Base-by-base conservation (phyloP, 1,140 invertebrate species). In the Drosophila sproati region DNA sequence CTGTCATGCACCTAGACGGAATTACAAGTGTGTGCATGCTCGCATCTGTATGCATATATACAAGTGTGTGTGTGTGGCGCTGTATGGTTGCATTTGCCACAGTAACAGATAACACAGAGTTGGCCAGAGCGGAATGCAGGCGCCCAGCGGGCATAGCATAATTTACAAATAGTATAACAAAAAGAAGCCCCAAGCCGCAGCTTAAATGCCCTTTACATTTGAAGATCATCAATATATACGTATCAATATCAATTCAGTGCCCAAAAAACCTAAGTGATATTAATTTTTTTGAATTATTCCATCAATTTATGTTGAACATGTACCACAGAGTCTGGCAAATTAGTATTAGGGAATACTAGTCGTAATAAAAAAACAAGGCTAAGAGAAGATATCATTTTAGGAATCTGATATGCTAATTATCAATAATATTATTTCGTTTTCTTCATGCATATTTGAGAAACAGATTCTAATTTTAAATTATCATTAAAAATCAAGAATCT, bases 1-100 rank as follows among this genome's bases (percentile, higher is more conserved):
- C 85, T 77, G 77, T 69, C 75, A 81, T 81, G 86, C 85, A 90
- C 71, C 82, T 88, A 88, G 83, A 80, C 85, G 80, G 83, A 78
- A 88, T 88, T 89, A 88, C 85, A 88, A 87, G 83, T 89, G 77
- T 79, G 73, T 66, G 80, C 70, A 69, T 82, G 76, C 77, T 63
- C 56, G 62, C 69, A 69, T 73, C 61, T 59, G 35, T 37, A 48
- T 61, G 59, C 20, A 20, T 0, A 20, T 20, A 20, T 20, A 20
- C 20, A 20, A n/a, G n/a, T 72, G 62, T 67, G 12, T 43, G 54
- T 60, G 32, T 56, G 56, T 48, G 50, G 7, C 29, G 31, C 20
- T 60, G 35, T 68, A 47, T 52, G 51, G 69, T 54, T 66, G 60
- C 54, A 71, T 72, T 70, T 61, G 67, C 61, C 64, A 67, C 74